Base-by-base conservation (phyloP, 2,797 vertebrate genomes). In the Loriculus beryllinus region DNA sequence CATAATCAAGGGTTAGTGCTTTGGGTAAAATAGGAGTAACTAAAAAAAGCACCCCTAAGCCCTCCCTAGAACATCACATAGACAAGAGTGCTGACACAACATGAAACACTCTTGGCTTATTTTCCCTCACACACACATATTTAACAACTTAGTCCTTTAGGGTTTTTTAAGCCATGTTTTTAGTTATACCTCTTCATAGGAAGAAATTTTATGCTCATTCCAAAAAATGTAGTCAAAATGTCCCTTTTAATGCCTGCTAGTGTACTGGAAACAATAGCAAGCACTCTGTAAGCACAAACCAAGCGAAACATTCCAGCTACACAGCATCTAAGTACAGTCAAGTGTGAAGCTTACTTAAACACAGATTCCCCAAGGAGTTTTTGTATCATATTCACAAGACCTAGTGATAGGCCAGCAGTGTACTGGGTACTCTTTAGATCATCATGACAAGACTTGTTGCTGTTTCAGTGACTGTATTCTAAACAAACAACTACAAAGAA, bases 341-440 rank as follows among this genome's bases (percentile, higher is more conserved):
- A 28, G 43, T 2, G 54, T 1, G 2, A 45, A 76, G 11, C 13
- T 7, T 18, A 26, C 23, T 60, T 37, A 22, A 67, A 14, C 18
- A 19, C 10, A 2, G 68, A 23, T 7, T 26, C 28, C 82, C 19
- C 1, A 0, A 7, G n/a, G n/a, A 28, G 35, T 3, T 39, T n/a
- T 2, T 29, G 56, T 16, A 3, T 14, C 26, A 12, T 3, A 4
- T 11, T 20, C 28, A 8, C 56, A 39, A 59, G 21, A 35, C 63
- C n/a, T 3, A n/a, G 23, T 2, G 26, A 10, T 2, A 48, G 57
- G 11, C 65, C 48, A 37, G 8, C 16, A 19, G 65, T 52, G 59
- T 7, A 14, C 35, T 16, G 12, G 35, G 21, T 0, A 1, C 4
- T 3, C 65, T 18, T 57, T 4, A 1, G 2, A 20, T 31, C 14